Base-by-base conservation (phyloP, 1,140 invertebrate species). In the Bombyx mandarina region DNA sequence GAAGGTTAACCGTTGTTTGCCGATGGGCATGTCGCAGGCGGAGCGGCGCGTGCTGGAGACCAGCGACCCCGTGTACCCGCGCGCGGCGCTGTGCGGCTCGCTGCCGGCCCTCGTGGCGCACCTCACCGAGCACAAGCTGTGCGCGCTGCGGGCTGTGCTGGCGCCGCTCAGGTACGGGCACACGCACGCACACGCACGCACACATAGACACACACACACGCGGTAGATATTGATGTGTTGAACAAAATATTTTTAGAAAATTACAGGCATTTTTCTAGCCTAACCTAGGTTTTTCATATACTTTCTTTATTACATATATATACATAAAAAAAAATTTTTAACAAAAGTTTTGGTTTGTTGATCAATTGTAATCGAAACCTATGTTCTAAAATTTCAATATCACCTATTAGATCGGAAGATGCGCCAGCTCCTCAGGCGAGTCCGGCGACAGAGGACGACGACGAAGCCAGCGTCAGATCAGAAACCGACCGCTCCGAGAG, bases 61-160 rank as follows among this genome's bases (percentile, higher is more conserved):
- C 12, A 88, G 90, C 55, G 96, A 98, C 89, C 95, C 96, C 3
- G 90, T 93, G 65, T 98, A 93, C 88, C 97, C 97, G 3, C 93
- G 92, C 46, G 87, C 95, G 7, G 95, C 93, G 9, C 77, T 98
- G 3, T 93, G 93, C 51, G 96, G 95, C 47, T 96, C 93, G 61
- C 86, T 98, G 54, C 96, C 96, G 1, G 93, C 94, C 75, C 86
- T 98, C 18, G 93, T 95, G 46, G 93, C 96, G 43, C 97, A 98
- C 82, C 90, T 98, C 10, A 98, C 96, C 86, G 95, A 97, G 78
- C 92, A 93, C 62, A 97, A 97, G 81, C 92, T 97, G 18, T 87
- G 90, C 47, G 92, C 94, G 1, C 89, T 94, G 64, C 80, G 91
- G 46, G 85, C 89, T 48, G 77, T 83, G 61, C 53, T 89, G 82